Conservation (phyloP, 2,113 vertebrate species). For the Cettia cetti region DNA sequence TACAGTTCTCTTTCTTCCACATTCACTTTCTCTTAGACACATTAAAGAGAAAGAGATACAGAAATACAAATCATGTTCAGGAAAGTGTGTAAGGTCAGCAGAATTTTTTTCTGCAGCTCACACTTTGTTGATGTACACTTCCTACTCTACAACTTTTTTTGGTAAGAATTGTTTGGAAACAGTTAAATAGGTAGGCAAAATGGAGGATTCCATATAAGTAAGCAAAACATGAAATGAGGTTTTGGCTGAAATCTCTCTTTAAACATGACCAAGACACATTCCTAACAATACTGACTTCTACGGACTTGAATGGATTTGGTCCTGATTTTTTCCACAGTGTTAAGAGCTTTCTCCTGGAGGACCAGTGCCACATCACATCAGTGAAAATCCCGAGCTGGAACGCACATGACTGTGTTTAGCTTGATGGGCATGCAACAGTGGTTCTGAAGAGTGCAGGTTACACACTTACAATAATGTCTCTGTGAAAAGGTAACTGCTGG, state of each 20-base stretch:
- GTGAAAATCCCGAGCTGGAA: background rate
- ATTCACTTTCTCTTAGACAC: background rate
- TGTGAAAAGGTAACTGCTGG: background rate
- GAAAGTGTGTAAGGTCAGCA: background rate
- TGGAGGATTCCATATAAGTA: background rate
- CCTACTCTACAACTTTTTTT: background rate
- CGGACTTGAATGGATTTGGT: background rate
- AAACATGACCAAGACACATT: background rate
- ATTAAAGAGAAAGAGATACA: background rate
- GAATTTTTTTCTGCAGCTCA: background rate
- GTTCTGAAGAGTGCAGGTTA: background rate
- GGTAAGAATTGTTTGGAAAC: background rate
- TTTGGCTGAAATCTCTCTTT: background rate
- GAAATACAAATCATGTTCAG: background rate
- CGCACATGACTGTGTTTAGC: background rate
- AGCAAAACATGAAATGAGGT: background rate
- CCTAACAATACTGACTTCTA: background rate
- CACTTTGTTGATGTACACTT: background rate
- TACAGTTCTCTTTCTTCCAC: background rate
- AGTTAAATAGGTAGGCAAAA: background rate
- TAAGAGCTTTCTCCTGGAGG: background rate
- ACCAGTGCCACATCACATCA: background rate
- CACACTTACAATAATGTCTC: background rate
- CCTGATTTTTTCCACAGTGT: background rate
- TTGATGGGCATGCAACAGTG: background rate